phyloP scores from a whole-genome alignment of 2,888 invertebrate genomes.

The Aporophyla lueneburgensis region DNA sequence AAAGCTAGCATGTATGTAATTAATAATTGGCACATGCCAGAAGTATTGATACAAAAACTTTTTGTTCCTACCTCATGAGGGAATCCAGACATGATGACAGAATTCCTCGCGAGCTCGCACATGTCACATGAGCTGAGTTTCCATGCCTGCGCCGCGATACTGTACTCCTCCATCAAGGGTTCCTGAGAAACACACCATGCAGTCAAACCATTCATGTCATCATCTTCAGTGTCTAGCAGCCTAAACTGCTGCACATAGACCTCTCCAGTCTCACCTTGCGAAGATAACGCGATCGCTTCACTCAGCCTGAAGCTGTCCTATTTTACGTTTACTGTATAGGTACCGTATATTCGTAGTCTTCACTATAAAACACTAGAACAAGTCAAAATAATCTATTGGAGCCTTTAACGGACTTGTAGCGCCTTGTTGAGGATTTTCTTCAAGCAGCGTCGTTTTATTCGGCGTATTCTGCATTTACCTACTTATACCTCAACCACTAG shows the following conservation, averaged over 20 bases:
- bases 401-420: not conserved
- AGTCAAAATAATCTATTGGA: not conserved
- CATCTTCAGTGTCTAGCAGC: not conserved
- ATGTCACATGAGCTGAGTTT: slow-evolving; percentile 99
- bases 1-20: no score
- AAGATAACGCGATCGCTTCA: not conserved
- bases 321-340: not conserved
- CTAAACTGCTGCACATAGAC: not conserved
- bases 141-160: slow-evolving; percentile 99
- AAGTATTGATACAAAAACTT: not conserved
- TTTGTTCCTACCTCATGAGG: slow-evolving; percentile 93
- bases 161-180: slow-evolving; percentile 99
- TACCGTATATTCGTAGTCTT: not conserved
- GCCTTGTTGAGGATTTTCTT: not conserved
- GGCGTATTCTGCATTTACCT: not conserved
- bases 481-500: not conserved
- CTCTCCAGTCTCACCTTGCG: not conserved
- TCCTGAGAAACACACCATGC: slow-evolving; percentile 90
- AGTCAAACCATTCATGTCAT: not conserved
- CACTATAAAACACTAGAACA: not conserved
- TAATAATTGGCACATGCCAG: no score
- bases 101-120: slow-evolving; percentile 99
- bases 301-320: not conserved
- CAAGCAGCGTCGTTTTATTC: not conserved
- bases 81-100: slow-evolving; percentile 99